Conservation (phyloP, 64 coral and sea anemone species). For the Astreopora myriophthalma region DNA sequence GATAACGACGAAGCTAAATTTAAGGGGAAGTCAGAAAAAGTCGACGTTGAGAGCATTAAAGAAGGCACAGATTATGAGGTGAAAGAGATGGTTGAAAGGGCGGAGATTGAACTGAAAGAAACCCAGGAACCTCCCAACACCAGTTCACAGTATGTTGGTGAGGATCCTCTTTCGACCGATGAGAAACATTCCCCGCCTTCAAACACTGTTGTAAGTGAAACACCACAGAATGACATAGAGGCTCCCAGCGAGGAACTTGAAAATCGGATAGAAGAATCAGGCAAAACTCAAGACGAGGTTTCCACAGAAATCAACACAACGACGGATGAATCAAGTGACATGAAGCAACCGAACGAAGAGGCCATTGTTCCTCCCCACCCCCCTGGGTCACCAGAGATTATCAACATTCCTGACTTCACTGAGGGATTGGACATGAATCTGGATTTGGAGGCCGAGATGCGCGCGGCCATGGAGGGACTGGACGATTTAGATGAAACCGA, state of each 20-base stretch:
- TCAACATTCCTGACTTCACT: slow-evolving; percentile 75
- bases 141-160: background rate
- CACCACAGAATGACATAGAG: background rate
- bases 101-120: background rate
- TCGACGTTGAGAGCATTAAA: background rate
- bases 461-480: slow-evolving; percentile 76
- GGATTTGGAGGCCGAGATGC: slow-evolving; percentile 70
- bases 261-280: background rate
- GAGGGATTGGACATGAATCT: slow-evolving; percentile 77
- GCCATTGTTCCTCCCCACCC: slow-evolving; percentile 10
- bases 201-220: background rate
- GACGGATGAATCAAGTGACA: background rate
- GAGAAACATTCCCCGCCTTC: background rate
- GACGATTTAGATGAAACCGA: slow-evolving; percentile 56
- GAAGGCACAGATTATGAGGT: background rate
- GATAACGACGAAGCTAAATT: background rate
- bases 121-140: background rate
- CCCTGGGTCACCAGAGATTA: slow-evolving; percentile 67
- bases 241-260: background rate
- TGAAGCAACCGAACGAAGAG: background rate
- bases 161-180: background rate
- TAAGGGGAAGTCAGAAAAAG: background rate
- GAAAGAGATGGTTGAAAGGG: background rate
- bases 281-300: background rate
- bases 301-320: background rate